These are phyloP conservation scores for Tigriopus californicus DNA, from an alignment of 2,888 invertebrate species.

Conservation along the genomic window DNA sequence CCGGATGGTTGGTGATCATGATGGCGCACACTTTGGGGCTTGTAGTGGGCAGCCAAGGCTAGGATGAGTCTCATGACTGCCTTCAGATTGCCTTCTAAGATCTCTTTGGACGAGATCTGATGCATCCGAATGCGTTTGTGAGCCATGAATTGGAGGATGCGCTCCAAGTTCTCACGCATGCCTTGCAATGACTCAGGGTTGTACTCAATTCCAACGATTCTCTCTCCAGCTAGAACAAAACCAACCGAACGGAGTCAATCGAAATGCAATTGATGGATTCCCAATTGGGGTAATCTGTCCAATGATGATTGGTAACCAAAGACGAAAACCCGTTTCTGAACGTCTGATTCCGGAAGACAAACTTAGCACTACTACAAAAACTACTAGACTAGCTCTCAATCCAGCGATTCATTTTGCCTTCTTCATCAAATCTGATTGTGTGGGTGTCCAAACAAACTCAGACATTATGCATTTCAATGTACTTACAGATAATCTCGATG, in stretches of 20 bases:
- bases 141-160: conserved; percentile 29
- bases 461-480: not conserved
- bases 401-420: too few relatives aligned
- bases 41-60: conserved; percentile 32
- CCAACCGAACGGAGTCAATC: too few relatives aligned
- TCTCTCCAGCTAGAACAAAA: conserved; percentile 25
- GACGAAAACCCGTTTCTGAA: too few relatives aligned
- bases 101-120: conserved; percentile 22
- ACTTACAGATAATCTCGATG: conserved; percentile 29
- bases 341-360: too few relatives aligned
- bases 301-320: too few relatives aligned
- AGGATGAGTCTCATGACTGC: conserved; percentile 31
- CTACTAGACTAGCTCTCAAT: too few relatives aligned
- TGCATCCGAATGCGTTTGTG: conserved; percentile 28
- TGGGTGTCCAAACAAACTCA: not conserved
- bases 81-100: conserved; percentile 27
- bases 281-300: too few relatives aligned
- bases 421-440: not conserved
- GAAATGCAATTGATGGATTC: too few relatives aligned
- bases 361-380: too few relatives aligned
- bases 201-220: conserved; percentile 24
- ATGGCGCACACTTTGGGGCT: conserved; percentile 23
- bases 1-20: conserved; percentile 6
- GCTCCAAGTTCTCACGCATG: conserved; percentile 28
- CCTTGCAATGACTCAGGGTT: conserved; percentile 24